These are phyloP conservation scores for Microtus ochrogaster DNA, from an alignment of 2,113 vertebrate species.

Conservation along the genomic window DNA sequence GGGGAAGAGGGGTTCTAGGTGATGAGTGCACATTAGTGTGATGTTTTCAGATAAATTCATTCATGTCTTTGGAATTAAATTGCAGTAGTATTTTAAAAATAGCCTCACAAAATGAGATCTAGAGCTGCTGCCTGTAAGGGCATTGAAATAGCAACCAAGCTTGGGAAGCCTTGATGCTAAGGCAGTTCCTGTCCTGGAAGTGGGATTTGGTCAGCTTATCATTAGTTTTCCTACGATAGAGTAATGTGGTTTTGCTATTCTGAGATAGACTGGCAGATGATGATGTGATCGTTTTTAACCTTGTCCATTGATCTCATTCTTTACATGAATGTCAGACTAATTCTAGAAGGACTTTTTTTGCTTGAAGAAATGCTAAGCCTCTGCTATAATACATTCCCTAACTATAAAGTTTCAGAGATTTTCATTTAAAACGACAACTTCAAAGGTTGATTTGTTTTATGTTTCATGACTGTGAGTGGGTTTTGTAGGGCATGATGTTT, in stretches of 20 bases:
- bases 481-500: slow-evolving; percentile 54
- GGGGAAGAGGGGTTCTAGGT: not conserved
- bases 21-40: not conserved
- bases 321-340: not conserved
- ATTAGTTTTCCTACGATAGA: not conserved
- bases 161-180: not conserved
- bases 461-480: slow-evolving; percentile 36
- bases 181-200: not conserved
- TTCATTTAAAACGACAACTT: slow-evolving; percentile 40
- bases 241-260: not conserved
- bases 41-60: not conserved
- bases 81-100: not conserved
- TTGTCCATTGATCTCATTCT: not conserved
- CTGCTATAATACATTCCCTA: not conserved
- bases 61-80: not conserved
- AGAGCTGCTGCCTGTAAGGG: not conserved
- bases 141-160: not conserved
- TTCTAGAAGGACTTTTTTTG: not conserved
- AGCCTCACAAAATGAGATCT: not conserved
- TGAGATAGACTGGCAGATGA: not conserved
- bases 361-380: not conserved
- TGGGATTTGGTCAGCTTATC: not conserved
- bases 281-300: not conserved
- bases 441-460: slow-evolving; percentile 56
- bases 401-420: not conserved